Evolutionary conservation across 2,797 vertebrate genomes (phyloP).

Genomic region (Gadopsis bispinosus): DNA sequence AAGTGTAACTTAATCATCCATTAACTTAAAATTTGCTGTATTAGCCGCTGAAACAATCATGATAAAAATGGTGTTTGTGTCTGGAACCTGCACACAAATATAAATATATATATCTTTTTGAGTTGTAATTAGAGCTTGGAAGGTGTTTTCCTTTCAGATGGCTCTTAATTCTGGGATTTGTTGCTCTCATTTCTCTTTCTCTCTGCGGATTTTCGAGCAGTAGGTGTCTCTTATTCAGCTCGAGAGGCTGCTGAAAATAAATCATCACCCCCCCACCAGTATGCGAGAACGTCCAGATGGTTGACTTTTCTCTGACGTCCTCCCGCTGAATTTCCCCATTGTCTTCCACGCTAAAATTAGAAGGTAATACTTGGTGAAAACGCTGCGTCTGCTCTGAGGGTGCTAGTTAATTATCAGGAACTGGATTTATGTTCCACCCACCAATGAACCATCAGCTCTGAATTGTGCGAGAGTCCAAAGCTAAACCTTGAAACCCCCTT

Average conservation of each 20-base stretch:
- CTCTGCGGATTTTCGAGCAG: slow-evolving; percentile 67
- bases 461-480: slow-evolving; percentile 44
- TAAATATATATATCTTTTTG: slow-evolving; percentile 13
- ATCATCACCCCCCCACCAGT: slow-evolving; percentile 76
- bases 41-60: slow-evolving; percentile 14
- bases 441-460: slow-evolving; percentile 48
- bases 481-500: slow-evolving; percentile 42
- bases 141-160: slow-evolving; percentile 73
- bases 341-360: slow-evolving; percentile 80
- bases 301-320: slow-evolving; percentile 73
- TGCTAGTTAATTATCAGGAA: slow-evolving; percentile 75
- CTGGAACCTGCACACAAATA: slow-evolving; percentile 21
- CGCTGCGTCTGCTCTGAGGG: slow-evolving; percentile 75
- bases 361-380: slow-evolving; percentile 75
- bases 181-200: slow-evolving; percentile 61
- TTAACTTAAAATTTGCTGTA: slow-evolving; percentile 34
- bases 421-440: slow-evolving; percentile 72
- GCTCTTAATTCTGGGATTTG: slow-evolving; percentile 78
- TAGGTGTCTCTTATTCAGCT: slow-evolving; percentile 73
- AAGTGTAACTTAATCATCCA: slow-evolving; percentile 3
- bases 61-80: slow-evolving; percentile 32
- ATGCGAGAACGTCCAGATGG: slow-evolving; percentile 78
- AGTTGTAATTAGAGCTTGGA: slow-evolving; percentile 70
- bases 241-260: slow-evolving; percentile 77
- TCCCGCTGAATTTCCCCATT: slow-evolving; percentile 80